Base-by-base conservation (phyloP, 2,888 invertebrate species). In the Synergus gifuensis region DNA sequence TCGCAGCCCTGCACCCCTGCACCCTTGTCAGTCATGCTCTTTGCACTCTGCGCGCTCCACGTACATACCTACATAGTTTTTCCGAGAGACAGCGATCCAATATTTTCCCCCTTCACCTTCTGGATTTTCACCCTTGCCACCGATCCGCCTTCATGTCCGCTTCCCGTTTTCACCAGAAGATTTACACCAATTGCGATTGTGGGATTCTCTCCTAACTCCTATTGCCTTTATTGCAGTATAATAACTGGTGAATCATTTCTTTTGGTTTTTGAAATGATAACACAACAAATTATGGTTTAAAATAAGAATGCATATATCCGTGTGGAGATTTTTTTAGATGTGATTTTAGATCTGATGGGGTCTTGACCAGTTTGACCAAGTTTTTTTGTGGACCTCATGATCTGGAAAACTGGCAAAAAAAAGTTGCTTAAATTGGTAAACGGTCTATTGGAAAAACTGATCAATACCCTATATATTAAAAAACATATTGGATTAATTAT, bases 1-100 rank as follows among this genome's bases (percentile, higher is more conserved):
- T 91, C 91, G 90, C 86, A 89, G 90, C 89, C 91, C 89, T 90
- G 88, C 88, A 87, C 89, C 90, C 88, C 87, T 87, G 85, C 87
- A 87, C 86, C 86, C 86, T 85, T 87, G 86, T 85, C 86, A 84
- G 86, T 84, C 86, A 83, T 83, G 86, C 86, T 86, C 87, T 87
- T 87, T 87, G 86, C 86, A 82, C 81, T 82, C 69, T 62, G 12
- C 28, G 76, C 18, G 40, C 84, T 81, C 78, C 84, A 80, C 80
- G 81, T 83, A 82, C 79, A 82, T 79, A 79, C 80, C 82, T 82
- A 84, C 82, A 76, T 60, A 80, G 66, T 80, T 83, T 83, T 76
- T 78, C 78, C 58, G 60, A 22, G 18, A 58, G 77, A 62, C 18
- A 49, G 16, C 40, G 44, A 67, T 79, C 81, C 80, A 77, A 82